Conservation (phyloP, 2,113 vertebrate species). For the Anolis sagrei region DNA sequence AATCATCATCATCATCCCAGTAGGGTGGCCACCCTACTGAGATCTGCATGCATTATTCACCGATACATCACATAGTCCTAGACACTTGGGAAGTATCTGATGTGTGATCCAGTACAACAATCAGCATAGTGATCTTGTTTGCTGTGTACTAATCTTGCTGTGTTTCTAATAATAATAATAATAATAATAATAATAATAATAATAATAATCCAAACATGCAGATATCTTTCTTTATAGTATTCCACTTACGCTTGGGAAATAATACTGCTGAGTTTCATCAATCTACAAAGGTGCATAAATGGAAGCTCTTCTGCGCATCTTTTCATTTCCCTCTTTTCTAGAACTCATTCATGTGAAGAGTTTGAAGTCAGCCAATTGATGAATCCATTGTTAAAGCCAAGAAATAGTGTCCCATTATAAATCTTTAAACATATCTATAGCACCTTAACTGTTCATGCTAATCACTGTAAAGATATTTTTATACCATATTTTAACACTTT, state of each 20-base stretch:
- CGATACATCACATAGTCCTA: no score
- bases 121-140: no score
- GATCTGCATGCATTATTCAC: no score
- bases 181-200: no score
- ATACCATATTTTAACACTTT: slow-evolving; percentile 35
- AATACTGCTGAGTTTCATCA: not conserved
- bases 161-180: no score
- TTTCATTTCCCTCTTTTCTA: slow-evolving; percentile 4
- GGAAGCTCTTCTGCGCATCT: not conserved
- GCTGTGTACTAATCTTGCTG: no score
- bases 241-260: not conserved
- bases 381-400: slow-evolving; percentile 20
- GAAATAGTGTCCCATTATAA: slow-evolving; percentile 34
- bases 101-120: no score
- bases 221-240: not conserved
- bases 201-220: not conserved
- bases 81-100: no score
- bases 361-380: not conserved
- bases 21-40: no score
- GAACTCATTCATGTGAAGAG: slow-evolving; percentile 12
- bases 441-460: slow-evolving; percentile 39
- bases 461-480: slow-evolving; percentile 46
- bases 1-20: no score
- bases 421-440: slow-evolving; percentile 31
- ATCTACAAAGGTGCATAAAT: not conserved